Conservation (phyloP, 2,888 invertebrate species). For the Masnerella sp. region DNA sequence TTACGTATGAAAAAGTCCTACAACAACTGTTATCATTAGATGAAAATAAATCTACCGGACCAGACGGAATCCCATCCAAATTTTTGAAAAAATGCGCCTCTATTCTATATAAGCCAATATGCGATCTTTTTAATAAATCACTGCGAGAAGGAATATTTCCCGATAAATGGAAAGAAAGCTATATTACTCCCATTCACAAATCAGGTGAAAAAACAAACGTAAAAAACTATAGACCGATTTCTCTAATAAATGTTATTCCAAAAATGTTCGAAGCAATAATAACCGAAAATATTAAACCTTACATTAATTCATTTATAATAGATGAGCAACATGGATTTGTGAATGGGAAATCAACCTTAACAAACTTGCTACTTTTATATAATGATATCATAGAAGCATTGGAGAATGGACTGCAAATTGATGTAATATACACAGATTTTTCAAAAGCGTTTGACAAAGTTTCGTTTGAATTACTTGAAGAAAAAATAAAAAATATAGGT, state of each 20-base stretch:
- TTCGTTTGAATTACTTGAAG: not conserved
- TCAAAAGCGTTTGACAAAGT: not conserved
- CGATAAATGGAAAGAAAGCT: not conserved
- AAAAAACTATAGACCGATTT: not conserved
- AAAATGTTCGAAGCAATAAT: not conserved
- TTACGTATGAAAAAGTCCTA: not conserved
- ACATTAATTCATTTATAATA: not conserved
- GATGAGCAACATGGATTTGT: not conserved
- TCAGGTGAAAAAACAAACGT: not conserved
- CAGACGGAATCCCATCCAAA: not conserved
- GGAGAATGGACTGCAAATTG: not conserved
- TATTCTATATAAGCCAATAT: not conserved
- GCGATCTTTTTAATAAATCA: not conserved
- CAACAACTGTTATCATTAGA: not conserved
- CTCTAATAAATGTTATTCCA: not conserved
- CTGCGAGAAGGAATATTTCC: not conserved
- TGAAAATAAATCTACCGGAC: not conserved
- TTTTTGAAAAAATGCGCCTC: not conserved
- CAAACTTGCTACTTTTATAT: not conserved
- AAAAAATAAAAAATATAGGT: not conserved
- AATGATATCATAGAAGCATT: too few species aligned
- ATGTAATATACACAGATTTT: not conserved
- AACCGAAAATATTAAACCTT: not conserved
- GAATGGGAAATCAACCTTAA: not conserved
- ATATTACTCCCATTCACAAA: conserved; percentile 1